Evolutionary conservation across 2,113 vertebrate genomes (phyloP), one percentile per base, ranked within the genome.

Genomic region (Ciconia stormi): DNA sequence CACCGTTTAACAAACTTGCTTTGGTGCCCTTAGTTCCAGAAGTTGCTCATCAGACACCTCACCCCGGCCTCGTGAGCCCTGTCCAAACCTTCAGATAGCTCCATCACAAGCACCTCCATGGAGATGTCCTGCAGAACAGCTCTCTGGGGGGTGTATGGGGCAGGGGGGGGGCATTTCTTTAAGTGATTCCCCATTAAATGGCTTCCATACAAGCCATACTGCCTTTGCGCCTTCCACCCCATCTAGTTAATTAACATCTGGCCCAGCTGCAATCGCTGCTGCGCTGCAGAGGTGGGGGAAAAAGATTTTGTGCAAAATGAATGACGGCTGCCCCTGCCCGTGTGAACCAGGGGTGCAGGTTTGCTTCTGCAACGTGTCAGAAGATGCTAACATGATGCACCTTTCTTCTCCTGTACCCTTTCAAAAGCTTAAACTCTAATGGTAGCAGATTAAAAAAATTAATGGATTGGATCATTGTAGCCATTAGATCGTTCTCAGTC

Each of bases 271-370:
- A 83, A 32, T n/a, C 3, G 3, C 50, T 55, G 7, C 49, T 56
- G 73, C 17, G 4, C 59, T 62, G 65, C 71, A 81, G 67, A 86
- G 17, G 15, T 46, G 19, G 21, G 21, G n/a, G 5, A 4, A 42
- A 58, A 56, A 36, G 29, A 17, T 66, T 63, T 70, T 4, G 2
- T 61, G n/a, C 71, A 56, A 56, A 83, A 84, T 23, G 26, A 49
- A 42, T 6, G 13, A 17, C 3, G 2, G 16, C 16, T 71, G 21
- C 29, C 18, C 55, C 6, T 2, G 0, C 21, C 30, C 0, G 0
- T 16, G 44, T 65, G 52, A 81, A 26, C 17, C 8, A 38, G 46
- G 30, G 36, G 7, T 30, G 23, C 7, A 63, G 47, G 36, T 86
- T 78, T 92, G 13, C 59, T 72, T n/a, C 82, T 73, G 50, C 44